These are phyloP conservation scores for Crossaster papposus DNA, from an alignment of 53 echinoderm and acorn worm species.

Conservation along the genomic window DNA sequence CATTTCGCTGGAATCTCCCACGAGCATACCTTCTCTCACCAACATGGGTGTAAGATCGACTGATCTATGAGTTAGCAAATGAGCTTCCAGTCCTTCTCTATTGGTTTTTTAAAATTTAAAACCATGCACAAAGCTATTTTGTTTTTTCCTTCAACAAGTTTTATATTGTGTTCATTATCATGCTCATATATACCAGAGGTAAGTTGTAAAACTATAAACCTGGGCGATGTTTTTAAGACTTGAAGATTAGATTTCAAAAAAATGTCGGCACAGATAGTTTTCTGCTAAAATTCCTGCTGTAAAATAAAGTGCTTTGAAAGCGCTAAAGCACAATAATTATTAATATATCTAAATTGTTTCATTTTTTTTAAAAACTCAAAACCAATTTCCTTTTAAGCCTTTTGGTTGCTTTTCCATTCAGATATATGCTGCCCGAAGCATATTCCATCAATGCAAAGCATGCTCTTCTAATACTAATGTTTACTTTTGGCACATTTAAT, in stretches of 20 bases:
- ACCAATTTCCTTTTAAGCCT: not conserved
- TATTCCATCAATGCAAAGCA: not conserved
- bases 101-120: not conserved
- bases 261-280: not conserved
- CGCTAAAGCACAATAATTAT: too few species aligned
- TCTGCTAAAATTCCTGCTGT: not conserved
- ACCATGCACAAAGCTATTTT: not conserved
- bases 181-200: not conserved
- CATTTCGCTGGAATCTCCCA: not conserved
- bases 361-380: not conserved
- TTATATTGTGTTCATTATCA: not conserved
- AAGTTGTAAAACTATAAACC: not conserved
- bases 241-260: not conserved
- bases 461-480: too few species aligned
- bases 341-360: not conserved
- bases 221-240: not conserved
- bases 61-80: constrained; percentile 10
- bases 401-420: not conserved
- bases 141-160: too few species aligned
- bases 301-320: too few species aligned
- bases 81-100: not conserved
- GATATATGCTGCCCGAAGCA: not conserved
- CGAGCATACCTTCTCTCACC: constrained; percentile 38
- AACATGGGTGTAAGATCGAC: constrained; percentile 42
- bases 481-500: too few species aligned